Conservation (phyloP, 2,888 invertebrate genomes). For the Icerya purchasi region DNA sequence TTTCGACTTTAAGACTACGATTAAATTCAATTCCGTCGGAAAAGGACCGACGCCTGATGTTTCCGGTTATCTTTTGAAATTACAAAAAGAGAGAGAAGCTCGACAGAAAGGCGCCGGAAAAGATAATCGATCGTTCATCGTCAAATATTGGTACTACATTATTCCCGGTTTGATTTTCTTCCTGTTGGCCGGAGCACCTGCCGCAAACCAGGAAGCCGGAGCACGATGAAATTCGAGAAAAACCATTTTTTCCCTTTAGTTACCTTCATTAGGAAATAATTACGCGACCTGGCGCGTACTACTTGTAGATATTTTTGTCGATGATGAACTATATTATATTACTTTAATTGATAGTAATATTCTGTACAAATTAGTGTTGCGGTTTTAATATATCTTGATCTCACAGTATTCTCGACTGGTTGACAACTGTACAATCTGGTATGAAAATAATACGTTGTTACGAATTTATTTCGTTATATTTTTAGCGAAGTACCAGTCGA, state of each 20-base stretch:
- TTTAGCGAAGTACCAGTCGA: neutral
- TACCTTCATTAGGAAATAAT: too few species aligned
- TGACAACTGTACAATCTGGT: neutral
- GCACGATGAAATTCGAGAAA: too few species aligned
- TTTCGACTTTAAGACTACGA: neutral
- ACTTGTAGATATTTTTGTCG: too few species aligned
- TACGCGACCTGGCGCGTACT: too few species aligned
- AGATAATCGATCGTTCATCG: slow-evolving; percentile 86
- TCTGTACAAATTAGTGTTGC: too few species aligned
- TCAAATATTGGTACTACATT: slow-evolving; percentile 99
- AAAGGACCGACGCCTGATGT: slow-evolving; percentile 46
- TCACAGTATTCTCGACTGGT: too few species aligned
- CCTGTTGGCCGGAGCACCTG: slow-evolving; percentile 60
- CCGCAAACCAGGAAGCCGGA: neutral
- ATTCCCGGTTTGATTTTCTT: slow-evolving; percentile 79
- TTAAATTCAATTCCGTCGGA: neutral
- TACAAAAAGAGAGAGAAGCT: slow-evolving; percentile 75
- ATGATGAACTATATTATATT: too few species aligned
- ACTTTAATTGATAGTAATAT: too few species aligned
- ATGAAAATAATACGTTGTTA: neutral
- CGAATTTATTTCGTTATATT: neutral
- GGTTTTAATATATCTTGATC: too few species aligned
- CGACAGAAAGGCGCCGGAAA: slow-evolving; percentile 72
- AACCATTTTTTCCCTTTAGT: too few species aligned
- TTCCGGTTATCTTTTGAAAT: slow-evolving; percentile 74